These are phyloP conservation scores for Luperina nickerlii DNA, from an alignment of 2,888 invertebrate species.

Conservation along the genomic window DNA sequence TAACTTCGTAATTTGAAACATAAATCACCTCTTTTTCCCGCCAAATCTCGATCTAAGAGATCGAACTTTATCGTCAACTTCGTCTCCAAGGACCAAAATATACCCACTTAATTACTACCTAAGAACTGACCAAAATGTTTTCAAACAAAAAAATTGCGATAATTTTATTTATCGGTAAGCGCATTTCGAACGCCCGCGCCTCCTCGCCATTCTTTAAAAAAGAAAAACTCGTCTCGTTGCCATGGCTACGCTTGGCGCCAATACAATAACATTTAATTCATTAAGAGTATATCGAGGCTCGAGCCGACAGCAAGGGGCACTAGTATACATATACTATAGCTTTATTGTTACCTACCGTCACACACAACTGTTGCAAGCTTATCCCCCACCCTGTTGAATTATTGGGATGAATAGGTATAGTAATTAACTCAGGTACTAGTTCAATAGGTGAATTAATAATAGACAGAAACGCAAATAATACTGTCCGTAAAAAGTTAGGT, in stretches of 20 bases:
- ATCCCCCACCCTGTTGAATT: slow-evolving; percentile 2
- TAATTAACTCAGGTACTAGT: slow-evolving; percentile 12
- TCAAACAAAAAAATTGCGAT: not conserved
- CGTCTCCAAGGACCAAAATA: not conserved
- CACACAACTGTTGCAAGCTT: slow-evolving; percentile 19
- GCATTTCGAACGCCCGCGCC: not conserved
- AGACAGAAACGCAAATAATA: not conserved
- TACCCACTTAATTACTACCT: not conserved
- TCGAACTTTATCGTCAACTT: not conserved
- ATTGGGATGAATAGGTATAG: not conserved
- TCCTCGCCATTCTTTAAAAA: slow-evolving; percentile 39
- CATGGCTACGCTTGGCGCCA: slow-evolving; percentile 35
- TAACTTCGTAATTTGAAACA: not conserved
- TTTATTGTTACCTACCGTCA: not conserved
- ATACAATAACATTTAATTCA: slow-evolving; percentile 51
- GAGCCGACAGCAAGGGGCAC: not conserved
- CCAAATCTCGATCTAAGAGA: not conserved
- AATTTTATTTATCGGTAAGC: not conserved
- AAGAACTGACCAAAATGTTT: not conserved
- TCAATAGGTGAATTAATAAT: slow-evolving; percentile 4
- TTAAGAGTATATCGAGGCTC: slow-evolving; percentile 16
- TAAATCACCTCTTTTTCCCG: too few species aligned
- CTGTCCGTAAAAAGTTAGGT: not conserved
- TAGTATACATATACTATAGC: not conserved
- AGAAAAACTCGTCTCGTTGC: slow-evolving; percentile 57